Percentiles rank a stretch among this genome's conserved stretches.
These are phyloP conservation scores for Sorex maritimensis DNA, from an alignment of 2,797 vertebrate species.

Conservation along the genomic window DNA sequence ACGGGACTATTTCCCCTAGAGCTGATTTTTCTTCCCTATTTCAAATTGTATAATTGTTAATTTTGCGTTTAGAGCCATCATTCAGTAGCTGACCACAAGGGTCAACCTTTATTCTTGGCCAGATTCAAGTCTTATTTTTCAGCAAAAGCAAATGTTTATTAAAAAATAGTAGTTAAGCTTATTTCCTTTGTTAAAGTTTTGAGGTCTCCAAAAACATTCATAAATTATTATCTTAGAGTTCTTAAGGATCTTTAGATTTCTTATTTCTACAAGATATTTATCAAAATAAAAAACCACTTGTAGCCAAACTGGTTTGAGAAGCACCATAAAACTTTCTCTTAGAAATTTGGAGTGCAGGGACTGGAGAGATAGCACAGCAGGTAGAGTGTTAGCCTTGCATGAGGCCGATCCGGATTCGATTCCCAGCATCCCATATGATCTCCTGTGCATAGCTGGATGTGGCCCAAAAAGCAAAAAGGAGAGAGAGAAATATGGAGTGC, in stretches of 20 bases:
- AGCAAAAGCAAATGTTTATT: slow-evolving; percentile 27
- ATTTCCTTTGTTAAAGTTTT: slow-evolving; percentile 64
- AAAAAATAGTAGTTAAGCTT: not conserved
- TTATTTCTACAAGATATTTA: slow-evolving; percentile 57
- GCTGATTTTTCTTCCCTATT: slow-evolving; percentile 77
- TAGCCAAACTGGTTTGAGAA: slow-evolving; percentile 75
- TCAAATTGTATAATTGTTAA: slow-evolving; percentile 59
- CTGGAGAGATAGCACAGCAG: too few relatives aligned
- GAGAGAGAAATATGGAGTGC: not conserved
- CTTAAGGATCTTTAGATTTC: slow-evolving; percentile 66
- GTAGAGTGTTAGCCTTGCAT: too few relatives aligned
- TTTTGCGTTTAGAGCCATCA: slow-evolving; percentile 72
- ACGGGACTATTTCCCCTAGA: slow-evolving; percentile 41
- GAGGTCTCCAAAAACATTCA: slow-evolving; percentile 61
- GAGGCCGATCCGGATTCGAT: too few relatives aligned
- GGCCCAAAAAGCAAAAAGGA: too few relatives aligned
- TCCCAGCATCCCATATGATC: too few relatives aligned
- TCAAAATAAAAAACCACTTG: slow-evolving; percentile 58
- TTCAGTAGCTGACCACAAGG: slow-evolving; percentile 33
- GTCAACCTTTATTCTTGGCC: slow-evolving; percentile 57
- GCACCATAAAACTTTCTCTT: slow-evolving; percentile 60
- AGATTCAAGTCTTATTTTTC: slow-evolving; percentile 62
- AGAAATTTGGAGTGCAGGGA: slow-evolving; percentile 12
- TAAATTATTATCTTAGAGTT: not conserved
- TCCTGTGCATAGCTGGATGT: too few relatives aligned